These are phyloP conservation scores for Cottus gobio DNA, from an alignment of 2,113 vertebrate species.

Conservation along the genomic window DNA sequence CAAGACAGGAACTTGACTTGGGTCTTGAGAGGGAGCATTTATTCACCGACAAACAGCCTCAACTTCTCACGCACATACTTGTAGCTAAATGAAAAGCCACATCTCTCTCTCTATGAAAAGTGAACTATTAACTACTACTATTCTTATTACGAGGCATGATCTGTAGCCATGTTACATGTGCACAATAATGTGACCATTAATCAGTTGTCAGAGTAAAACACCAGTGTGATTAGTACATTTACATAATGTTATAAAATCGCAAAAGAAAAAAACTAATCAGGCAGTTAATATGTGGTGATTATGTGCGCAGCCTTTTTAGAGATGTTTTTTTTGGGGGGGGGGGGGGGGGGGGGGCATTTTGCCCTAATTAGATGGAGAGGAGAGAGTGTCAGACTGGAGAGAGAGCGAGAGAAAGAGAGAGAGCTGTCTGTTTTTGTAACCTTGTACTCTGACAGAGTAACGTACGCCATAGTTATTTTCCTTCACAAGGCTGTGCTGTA, in stretches of 20 bases:
- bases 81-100: too few relatives aligned
- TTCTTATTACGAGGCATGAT: not conserved
- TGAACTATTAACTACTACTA: not conserved
- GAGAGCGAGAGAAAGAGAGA: not conserved
- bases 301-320: not conserved
- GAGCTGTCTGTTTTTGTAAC: not conserved
- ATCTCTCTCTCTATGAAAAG: too few relatives aligned
- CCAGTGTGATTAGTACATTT: not conserved
- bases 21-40: too few relatives aligned
- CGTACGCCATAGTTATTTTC: not conserved
- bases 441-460: constrained; percentile 1
- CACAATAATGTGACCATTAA: not conserved
- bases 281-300: constrained; percentile 5
- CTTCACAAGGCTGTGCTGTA: not conserved
- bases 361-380: too few relatives aligned
- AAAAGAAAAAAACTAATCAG: not conserved
- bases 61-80: too few relatives aligned
- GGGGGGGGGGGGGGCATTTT: too few relatives aligned
- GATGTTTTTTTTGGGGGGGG: too few relatives aligned
- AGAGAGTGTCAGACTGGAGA: too few relatives aligned
- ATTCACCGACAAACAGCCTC: too few relatives aligned
- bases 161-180: not conserved
- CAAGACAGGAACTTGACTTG: too few relatives aligned
- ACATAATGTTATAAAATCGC: constrained; percentile 11
- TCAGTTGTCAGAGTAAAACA: not conserved